These are phyloP conservation scores for Leptopterna dolabrata DNA, from an alignment of 2,888 invertebrate genomes.

Conservation along the genomic window DNA sequence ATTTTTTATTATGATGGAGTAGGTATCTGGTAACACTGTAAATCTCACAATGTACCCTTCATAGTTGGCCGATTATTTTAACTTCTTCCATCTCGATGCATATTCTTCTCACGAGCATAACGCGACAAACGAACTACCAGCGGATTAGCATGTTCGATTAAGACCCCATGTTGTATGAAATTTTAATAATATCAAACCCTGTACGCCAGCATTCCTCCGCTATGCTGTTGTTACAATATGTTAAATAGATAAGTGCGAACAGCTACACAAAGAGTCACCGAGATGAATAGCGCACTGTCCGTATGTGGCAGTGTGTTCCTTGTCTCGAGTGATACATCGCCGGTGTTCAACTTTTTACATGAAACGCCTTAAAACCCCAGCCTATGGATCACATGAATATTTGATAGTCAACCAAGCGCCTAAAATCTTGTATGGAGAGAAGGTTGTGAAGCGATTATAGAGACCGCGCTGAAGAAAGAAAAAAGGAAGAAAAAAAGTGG, in stretches of 20 bases:
- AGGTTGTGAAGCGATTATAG: background rate
- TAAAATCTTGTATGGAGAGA: background rate
- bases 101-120: too few species aligned
- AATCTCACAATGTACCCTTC: too few species aligned
- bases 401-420: background rate
- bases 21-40: too few species aligned
- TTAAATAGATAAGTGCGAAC: background rate
- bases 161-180: background rate
- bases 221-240: background rate
- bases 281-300: background rate
- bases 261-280: background rate
- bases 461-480: background rate
- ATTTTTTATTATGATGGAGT: too few species aligned
- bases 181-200: background rate
- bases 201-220: background rate
- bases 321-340: slow-evolving; percentile 4
- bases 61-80: too few species aligned
- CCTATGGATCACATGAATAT: slow-evolving; percentile 21
- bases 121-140: too few species aligned
- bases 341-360: slow-evolving; percentile 23
- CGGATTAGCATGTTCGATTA: background rate
- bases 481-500: background rate
- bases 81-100: too few species aligned
- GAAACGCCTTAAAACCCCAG: slow-evolving; percentile 8
- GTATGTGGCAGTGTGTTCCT: background rate